Percentiles rank a stretch among this genome's conserved stretches.
These are phyloP conservation scores for Zeus faber DNA, from an alignment of 2,113 vertebrate species.

Conservation along the genomic window DNA sequence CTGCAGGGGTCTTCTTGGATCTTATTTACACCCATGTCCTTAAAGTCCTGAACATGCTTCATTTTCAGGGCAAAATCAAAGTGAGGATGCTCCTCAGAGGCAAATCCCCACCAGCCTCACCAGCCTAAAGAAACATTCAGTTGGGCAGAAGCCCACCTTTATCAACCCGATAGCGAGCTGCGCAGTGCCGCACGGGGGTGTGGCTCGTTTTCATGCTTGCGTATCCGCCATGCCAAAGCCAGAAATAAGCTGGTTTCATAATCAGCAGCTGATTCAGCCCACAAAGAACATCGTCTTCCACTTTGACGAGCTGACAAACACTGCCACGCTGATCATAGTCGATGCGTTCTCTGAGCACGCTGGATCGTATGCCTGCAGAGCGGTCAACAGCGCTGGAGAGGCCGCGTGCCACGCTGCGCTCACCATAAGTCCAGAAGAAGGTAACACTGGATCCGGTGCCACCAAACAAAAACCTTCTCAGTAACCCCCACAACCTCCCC, in stretches of 20 bases:
- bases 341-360: slow-evolving; percentile 89
- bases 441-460: slow-evolving; percentile 57
- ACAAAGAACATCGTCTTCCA: slow-evolving; percentile 87
- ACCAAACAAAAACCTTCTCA: too few species aligned
- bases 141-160: slow-evolving; percentile 87
- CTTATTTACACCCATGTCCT: not conserved
- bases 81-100: slow-evolving; percentile 75
- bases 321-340: slow-evolving; percentile 89
- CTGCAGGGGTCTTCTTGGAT: not conserved
- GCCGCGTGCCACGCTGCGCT: slow-evolving; percentile 74
- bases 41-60: slow-evolving; percentile 73
- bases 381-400: slow-evolving; percentile 83
- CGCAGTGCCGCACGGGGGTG: slow-evolving; percentile 82
- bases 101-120: slow-evolving; percentile 71
- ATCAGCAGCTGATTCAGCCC: slow-evolving; percentile 80
- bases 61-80: slow-evolving; percentile 87
- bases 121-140: slow-evolving; percentile 77
- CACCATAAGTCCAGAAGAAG: slow-evolving; percentile 76
- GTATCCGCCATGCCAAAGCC: slow-evolving; percentile 83
- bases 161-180: slow-evolving; percentile 86
- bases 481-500: too few species aligned
- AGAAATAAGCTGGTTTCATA: slow-evolving; percentile 89
- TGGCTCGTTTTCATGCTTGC: slow-evolving; percentile 87
- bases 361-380: slow-evolving; percentile 87
- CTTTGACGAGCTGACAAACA: slow-evolving; percentile 87